Base-by-base conservation (phyloP, 2,113 vertebrate genomes). In the Alosa alosa region DNA sequence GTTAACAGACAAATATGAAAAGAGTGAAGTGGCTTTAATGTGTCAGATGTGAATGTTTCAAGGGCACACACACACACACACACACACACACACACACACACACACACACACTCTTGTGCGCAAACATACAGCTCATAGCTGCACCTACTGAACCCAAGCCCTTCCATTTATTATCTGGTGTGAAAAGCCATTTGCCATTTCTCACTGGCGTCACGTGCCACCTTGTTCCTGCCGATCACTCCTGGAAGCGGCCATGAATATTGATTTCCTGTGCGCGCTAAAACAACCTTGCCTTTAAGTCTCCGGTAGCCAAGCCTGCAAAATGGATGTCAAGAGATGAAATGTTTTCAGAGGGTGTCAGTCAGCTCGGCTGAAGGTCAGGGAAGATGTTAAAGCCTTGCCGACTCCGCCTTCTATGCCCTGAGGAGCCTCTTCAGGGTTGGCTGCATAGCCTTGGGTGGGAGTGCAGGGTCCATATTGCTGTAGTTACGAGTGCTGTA, bases 131-230 rank as follows among this genome's bases (percentile, higher is more conserved):
- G 20, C 52, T 44, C n/a, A 45, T 41, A 36, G 55, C 52, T 64
- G 81, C 47, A 1, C 68, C 82, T 55, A 36, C 45, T 85, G 84
- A 90, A 87, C 83, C 88, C 81, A 31, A 11, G 36, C 45, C 25
- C 86, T 81, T 81, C 81, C 13, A 83, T 86, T 87, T 89, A 86
- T 87, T 88, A 90, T 92, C 84, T 84, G 90, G 84, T 88, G 88
- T 84, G 86, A 91, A 91, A 88, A 89, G 86, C 84, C 82, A 78
- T 89, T 91, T 89, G 75, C 78, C 44, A 64, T 83, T 84, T 87
- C 78, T 87, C 86, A 47, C 52, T 72, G 88, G 36, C 88, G 83
- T 86, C 83, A 78, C 85, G 72, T 60, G 22, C 81, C 25, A 46
- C n/a, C 72, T 64, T 44, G 57, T 82, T 83, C 85, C 86, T 78